phyloP scores from a whole-genome alignment of 2,113 vertebrate species.

The Rhinogobius similis region DNA sequence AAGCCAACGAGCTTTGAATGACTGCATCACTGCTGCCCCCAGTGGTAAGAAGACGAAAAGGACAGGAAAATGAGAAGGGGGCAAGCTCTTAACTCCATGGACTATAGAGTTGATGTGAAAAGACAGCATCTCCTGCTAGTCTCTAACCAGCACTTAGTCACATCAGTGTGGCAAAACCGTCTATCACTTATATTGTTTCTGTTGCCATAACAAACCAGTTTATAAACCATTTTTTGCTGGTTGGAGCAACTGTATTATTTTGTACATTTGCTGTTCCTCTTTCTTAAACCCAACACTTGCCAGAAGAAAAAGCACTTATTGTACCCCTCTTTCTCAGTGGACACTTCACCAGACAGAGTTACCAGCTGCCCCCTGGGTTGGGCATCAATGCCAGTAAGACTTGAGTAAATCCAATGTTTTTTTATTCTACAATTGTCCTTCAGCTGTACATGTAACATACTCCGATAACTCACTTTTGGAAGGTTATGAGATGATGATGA shows the following conservation, averaged over 20 bases:
- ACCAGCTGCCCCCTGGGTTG: slow-evolving; percentile 70
- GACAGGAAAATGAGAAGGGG: slow-evolving; percentile 43
- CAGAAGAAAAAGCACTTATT: slow-evolving; percentile 64
- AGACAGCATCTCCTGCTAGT: slow-evolving; percentile 35
- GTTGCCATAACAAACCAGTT: slow-evolving; percentile 33
- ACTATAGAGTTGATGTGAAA: slow-evolving; percentile 38
- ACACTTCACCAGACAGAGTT: slow-evolving; percentile 64
- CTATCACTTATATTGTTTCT: slow-evolving; percentile 50
- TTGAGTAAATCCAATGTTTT: slow-evolving; percentile 31
- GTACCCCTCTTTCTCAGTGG: slow-evolving; percentile 53
- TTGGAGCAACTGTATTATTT: slow-evolving; percentile 71
- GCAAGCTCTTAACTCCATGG: slow-evolving; percentile 48
- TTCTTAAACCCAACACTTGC: slow-evolving; percentile 57
- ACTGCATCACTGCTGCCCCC: slow-evolving; percentile 28
- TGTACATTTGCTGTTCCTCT: slow-evolving; percentile 72
- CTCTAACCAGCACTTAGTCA: slow-evolving; percentile 63
- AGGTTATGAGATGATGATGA: slow-evolving; percentile 32
- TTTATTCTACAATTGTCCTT: slow-evolving; percentile 31
- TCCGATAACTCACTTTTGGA: slow-evolving; percentile 37
- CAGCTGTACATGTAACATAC: slow-evolving; percentile 47
- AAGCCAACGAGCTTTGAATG: slow-evolving; percentile 37
- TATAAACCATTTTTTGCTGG: slow-evolving; percentile 59
- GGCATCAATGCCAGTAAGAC: slow-evolving; percentile 61
- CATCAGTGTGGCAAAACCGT: slow-evolving; percentile 31
- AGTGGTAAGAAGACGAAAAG: slow-evolving; percentile 48